A percentile compares a stretch with the other conserved stretches of the same genome.
Evolutionary conservation across 2,888 invertebrate genomes (phyloP).

Genomic region (Cremastinae sp.): DNA sequence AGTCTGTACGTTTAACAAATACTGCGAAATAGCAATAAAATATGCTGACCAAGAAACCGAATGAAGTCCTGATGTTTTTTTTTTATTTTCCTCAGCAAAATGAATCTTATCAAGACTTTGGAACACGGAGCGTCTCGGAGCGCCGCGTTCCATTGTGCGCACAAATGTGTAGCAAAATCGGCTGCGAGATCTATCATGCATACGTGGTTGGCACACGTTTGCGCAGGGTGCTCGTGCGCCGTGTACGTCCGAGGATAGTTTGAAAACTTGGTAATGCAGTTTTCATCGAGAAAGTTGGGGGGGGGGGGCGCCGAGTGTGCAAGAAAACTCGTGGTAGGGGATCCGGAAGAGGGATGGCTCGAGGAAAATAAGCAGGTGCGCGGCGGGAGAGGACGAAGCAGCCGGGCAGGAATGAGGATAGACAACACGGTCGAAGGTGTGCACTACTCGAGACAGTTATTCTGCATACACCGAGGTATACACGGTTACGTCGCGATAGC

Average conservation of each 20-base stretch:
- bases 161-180: slow-evolving; percentile 36
- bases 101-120: slow-evolving; percentile 29
- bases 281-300: slow-evolving; percentile 77
- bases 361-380: too few species aligned
- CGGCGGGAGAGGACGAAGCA: too few species aligned
- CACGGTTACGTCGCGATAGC: slow-evolving; percentile 39
- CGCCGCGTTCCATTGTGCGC: slow-evolving; percentile 27
- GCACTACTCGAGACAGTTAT: slow-evolving; percentile 22
- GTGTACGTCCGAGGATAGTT: slow-evolving; percentile 55
- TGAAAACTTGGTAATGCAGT: slow-evolving; percentile 75
- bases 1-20: too few species aligned
- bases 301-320: slow-evolving; percentile 53
- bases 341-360: slow-evolving; percentile 13
- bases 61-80: too few species aligned
- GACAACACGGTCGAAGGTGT: slow-evolving; percentile 27
- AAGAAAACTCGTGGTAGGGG: slow-evolving; percentile 58
- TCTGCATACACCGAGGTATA: slow-evolving; percentile 34
- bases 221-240: slow-evolving; percentile 11
- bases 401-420: background rate
- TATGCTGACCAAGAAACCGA: too few species aligned
- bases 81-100: slow-evolving; percentile 14
- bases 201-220: slow-evolving; percentile 7
- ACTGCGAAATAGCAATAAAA: too few species aligned
- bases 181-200: slow-evolving; percentile 22
- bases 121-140: slow-evolving; percentile 20